Base-by-base conservation (phyloP, 2,797 vertebrate genomes). In the Odontamblyopus rebecca region DNA sequence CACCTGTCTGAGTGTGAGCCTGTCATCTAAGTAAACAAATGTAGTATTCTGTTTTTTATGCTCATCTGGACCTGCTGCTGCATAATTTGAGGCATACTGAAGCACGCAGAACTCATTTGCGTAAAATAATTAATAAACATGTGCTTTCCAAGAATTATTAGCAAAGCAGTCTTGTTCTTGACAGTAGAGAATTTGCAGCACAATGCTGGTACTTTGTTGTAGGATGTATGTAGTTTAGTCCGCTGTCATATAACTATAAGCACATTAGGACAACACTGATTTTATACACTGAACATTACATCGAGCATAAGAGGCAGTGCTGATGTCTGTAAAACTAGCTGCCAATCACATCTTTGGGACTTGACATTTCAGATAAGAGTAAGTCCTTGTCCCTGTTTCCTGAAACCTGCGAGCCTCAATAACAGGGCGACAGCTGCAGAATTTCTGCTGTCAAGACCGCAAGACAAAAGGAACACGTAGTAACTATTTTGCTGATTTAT, bases 281-380 rank as follows among this genome's bases (percentile, higher is more conserved):
- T 60, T 30, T 18, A 16, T 61, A 30, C 29, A 30, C 29, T 60
- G 6, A 16, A 19, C 19, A 38, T 16, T 32, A 35, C 29, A 62
- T 38, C n/a, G 30, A n/a, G 15, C 18, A 18, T 16, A 62, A 38
- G 59, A 30, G 27, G 18, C 32, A 19, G 6, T 62, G 38, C n/a
- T 62, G 30, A 62, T 35, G 32, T 48, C 27, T 61, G 63, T 68
- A 67, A 71, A 77, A 67, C 72, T 71, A 69, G 68, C 78, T 77
- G 76, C 85, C 84, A 83, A 38, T 80, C 73, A 70, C 69, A 26
- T 67, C 75, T 71, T 71, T 75, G 70, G 4, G 12, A 81, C 66
- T 54, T 86, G 77, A 81, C 78, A 80, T 64, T 81, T 75, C 57
- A 50, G 68, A 71, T 66, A 4, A 75, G 79, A 54, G 67, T 69